Conservation (phyloP, 2,113 vertebrate species). For the Gulo gulo region DNA sequence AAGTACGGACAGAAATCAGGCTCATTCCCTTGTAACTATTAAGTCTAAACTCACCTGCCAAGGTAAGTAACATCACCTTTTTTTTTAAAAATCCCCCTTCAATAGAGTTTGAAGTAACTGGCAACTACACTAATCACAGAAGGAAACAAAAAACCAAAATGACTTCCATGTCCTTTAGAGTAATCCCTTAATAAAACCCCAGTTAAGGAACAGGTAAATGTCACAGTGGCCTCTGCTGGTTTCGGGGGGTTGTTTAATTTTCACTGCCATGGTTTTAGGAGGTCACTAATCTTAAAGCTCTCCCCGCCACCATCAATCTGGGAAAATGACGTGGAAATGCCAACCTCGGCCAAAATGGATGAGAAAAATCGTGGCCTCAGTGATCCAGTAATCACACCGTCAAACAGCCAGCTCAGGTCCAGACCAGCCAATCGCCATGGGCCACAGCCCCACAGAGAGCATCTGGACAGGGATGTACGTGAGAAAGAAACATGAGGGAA, state of each 20-base stretch:
- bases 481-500: not conserved
- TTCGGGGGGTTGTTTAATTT: not conserved
- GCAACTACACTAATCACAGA: not conserved
- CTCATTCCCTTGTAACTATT: not conserved
- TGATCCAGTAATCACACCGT: not conserved
- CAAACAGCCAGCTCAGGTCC: not conserved
- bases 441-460: not conserved
- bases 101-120: not conserved
- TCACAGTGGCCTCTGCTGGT: not conserved
- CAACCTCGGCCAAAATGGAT: not conserved
- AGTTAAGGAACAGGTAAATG: not conserved
- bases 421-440: not conserved
- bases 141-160: not conserved
- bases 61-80: not conserved
- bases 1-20: not conserved
- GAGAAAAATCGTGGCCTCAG: not conserved
- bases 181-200: not conserved
- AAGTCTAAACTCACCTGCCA: not conserved
- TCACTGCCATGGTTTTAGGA: not conserved
- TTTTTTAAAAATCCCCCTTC: not conserved
- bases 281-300: not conserved
- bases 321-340: slow-evolving; percentile 26
- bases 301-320: not conserved
- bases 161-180: not conserved
- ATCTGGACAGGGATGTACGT: fast-evolving